These are phyloP conservation scores for Anoplolepis gracilipes DNA, from an alignment of 1,140 invertebrate genomes.

Conservation along the genomic window DNA sequence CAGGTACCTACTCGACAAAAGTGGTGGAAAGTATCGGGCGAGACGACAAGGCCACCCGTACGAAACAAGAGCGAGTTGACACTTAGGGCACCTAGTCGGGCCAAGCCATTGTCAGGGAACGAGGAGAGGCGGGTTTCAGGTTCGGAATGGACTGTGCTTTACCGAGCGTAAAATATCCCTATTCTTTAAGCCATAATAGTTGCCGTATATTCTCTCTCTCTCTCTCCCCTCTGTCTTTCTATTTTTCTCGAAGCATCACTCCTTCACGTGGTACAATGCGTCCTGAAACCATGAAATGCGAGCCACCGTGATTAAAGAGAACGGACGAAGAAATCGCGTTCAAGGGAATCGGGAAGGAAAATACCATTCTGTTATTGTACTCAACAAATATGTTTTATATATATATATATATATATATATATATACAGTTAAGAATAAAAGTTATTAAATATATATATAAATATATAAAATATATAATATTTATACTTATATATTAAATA, in stretches of 20 bases:
- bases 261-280: conserved; percentile 76
- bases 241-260: conserved; percentile 50
- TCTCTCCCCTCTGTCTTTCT: conserved; percentile 53
- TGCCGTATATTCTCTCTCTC: conserved; percentile 72
- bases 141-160: conserved; percentile 79
- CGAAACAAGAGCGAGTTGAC: conserved; percentile 80
- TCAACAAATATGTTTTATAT: too few relatives aligned
- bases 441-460: too few relatives aligned
- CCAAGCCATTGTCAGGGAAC: conserved; percentile 73
- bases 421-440: too few relatives aligned
- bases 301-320: conserved; percentile 43
- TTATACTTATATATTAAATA: background rate
- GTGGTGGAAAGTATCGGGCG: conserved; percentile 65
- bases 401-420: too few relatives aligned
- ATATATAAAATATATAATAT: too few relatives aligned
- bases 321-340: conserved; percentile 38
- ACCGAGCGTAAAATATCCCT: conserved; percentile 83
- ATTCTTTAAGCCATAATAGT: conserved; percentile 83
- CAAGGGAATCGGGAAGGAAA: background rate
- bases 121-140: conserved; percentile 72
- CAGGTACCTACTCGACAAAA: conserved; percentile 60
- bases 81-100: conserved; percentile 76
- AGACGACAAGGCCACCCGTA: conserved; percentile 72
- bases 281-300: conserved; percentile 63
- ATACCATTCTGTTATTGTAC: background rate